Percentiles rank a stretch among this genome's conserved stretches.
phyloP scores from a whole-genome alignment of 1,140 invertebrate genomes.

The Drosophila nigromelanica region DNA sequence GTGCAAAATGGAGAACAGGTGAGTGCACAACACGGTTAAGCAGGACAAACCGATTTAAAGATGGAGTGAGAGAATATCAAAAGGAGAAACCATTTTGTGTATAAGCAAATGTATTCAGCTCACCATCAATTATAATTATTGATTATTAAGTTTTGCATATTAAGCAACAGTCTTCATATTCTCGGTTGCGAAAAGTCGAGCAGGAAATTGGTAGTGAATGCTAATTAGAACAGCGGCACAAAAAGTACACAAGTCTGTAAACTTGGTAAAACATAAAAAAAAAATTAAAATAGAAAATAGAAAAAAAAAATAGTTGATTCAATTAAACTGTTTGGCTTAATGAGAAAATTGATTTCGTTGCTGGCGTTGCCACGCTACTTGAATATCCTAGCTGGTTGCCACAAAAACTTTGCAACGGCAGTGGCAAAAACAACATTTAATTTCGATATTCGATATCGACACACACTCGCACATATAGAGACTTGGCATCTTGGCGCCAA shows the following conservation, averaged over 20 bases:
- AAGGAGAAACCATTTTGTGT: not conserved
- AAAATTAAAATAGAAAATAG: slow-evolving; percentile 8
- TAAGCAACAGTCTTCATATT: slow-evolving; percentile 24
- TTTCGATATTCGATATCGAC: slow-evolving; percentile 79
- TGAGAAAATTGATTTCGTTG: slow-evolving; percentile 75
- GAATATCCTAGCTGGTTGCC: slow-evolving; percentile 20
- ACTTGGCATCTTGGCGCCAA: slow-evolving; percentile 45
- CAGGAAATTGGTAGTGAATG: slow-evolving; percentile 2
- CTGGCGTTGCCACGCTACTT: slow-evolving; percentile 30
- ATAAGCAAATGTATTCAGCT: not conserved
- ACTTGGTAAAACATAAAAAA: not conserved
- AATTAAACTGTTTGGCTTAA: slow-evolving; percentile 71
- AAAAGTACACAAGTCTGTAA: slow-evolving; percentile 11
- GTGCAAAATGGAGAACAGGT: slow-evolving; percentile 95
- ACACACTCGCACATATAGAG: slow-evolving; percentile 22
- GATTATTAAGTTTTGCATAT: slow-evolving; percentile 52
- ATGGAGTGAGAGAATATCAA: not conserved
- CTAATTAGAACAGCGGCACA: slow-evolving; percentile 43
- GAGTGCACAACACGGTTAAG: slow-evolving; percentile 67
- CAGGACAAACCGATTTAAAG: not conserved
- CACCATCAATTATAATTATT: slow-evolving; percentile 40
- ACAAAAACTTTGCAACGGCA: slow-evolving; percentile 21
- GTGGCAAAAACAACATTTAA: slow-evolving; percentile 63
- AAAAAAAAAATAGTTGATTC: slow-evolving; percentile 38
- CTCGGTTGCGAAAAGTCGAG: not conserved